These are phyloP conservation scores for Rhizoglyphus robini DNA, from an alignment of 1,140 invertebrate genomes.

Conservation along the genomic window DNA sequence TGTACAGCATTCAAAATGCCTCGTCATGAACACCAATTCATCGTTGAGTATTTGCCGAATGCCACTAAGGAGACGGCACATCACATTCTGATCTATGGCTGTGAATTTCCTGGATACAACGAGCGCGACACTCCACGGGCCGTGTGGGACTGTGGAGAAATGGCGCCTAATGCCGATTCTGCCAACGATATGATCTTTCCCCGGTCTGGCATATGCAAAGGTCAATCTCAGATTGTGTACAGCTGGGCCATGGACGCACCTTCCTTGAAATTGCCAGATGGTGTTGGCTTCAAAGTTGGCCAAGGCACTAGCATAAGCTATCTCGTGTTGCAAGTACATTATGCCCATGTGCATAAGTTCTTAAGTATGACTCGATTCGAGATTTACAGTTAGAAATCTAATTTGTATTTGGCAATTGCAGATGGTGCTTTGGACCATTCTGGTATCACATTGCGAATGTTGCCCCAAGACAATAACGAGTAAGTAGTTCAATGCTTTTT, in stretches of 20 bases:
- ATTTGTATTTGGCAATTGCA: slow-evolving; percentile 5
- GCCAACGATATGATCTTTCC: slow-evolving; percentile 1
- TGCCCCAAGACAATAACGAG: slow-evolving; percentile 22
- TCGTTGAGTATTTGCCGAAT: slow-evolving; percentile 88
- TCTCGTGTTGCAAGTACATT: slow-evolving; percentile 78
- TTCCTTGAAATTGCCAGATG: slow-evolving; percentile 61
- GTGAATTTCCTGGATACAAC: slow-evolving; percentile 59
- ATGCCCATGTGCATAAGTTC: slow-evolving; percentile 57
- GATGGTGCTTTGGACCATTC: slow-evolving; percentile 26
- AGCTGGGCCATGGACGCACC: slow-evolving; percentile 95
- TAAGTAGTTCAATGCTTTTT: slow-evolving; percentile 16
- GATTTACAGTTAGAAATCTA: not conserved
- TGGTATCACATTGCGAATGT: slow-evolving; percentile 24
- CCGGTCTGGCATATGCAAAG: slow-evolving; percentile 30
- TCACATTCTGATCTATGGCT: slow-evolving; percentile 93
- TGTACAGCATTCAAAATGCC: slow-evolving; percentile 67
- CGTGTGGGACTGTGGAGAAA: slow-evolving; percentile 88
- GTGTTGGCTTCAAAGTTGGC: slow-evolving; percentile 44
- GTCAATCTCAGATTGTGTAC: slow-evolving; percentile 61
- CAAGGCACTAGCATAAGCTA: slow-evolving; percentile 38
- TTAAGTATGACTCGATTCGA: slow-evolving; percentile 39
- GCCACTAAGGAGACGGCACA: slow-evolving; percentile 78
- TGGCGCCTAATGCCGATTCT: slow-evolving; percentile 44
- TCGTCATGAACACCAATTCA: slow-evolving; percentile 51
- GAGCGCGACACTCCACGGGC: slow-evolving; percentile 37